These are phyloP conservation scores for Drosophila paramelanica DNA, from an alignment of 2,888 invertebrate genomes.

Conservation along the genomic window DNA sequence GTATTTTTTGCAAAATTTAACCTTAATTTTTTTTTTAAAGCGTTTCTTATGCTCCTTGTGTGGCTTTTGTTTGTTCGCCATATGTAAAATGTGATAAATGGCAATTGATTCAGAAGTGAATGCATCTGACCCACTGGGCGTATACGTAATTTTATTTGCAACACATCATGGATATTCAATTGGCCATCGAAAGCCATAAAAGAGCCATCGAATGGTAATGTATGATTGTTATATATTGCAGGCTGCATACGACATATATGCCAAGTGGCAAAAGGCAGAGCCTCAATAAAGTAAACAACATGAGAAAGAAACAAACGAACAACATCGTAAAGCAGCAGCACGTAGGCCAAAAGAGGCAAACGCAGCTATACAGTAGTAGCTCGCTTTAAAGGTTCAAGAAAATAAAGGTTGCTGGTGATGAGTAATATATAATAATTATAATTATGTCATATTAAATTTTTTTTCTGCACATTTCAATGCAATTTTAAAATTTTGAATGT, in stretches of 20 bases:
- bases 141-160: constrained; percentile 20
- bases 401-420: no score
- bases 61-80: background rate
- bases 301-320: constrained; percentile 20
- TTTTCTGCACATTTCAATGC: no score
- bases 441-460: no score
- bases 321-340: constrained; percentile 35
- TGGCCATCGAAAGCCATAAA: constrained; percentile 40
- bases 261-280: constrained; percentile 4
- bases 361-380: constrained; percentile 28
- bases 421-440: no score
- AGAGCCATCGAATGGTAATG: constrained; percentile 10
- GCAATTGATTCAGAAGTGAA: constrained; percentile 20
- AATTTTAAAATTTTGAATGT: no score
- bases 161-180: constrained; percentile 46
- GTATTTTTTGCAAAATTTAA: constrained; percentile 6
- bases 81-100: background rate
- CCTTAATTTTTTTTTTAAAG: background rate
- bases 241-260: constrained; percentile 53
- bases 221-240: constrained; percentile 24
- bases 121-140: constrained; percentile 1
- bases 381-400: constrained; percentile 2
- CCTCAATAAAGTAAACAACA: constrained; percentile 12
- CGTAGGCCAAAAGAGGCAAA: constrained; percentile 32
- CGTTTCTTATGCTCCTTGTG: constrained; percentile 4